Percentiles rank a stretch among this genome's conserved stretches.
phyloP scores from a whole-genome alignment of 1,140 invertebrate species.

The Contarinia nasturtii region DNA sequence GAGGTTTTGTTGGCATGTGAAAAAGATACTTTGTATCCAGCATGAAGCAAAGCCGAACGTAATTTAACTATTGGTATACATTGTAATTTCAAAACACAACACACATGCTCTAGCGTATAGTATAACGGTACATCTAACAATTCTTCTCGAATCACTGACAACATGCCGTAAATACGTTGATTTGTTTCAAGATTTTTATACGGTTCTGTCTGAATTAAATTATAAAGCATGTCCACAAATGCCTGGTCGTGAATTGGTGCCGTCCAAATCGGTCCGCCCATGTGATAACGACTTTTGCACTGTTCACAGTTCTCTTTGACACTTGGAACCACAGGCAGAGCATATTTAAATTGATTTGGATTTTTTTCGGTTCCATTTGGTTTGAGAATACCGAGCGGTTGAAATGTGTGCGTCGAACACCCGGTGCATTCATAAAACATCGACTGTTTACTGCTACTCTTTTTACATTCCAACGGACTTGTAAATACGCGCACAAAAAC shows the following conservation, averaged over 20 bases:
- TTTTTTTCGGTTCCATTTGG: conserved; percentile 32
- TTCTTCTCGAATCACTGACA: conserved; percentile 58
- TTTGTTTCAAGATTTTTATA: conserved; percentile 36
- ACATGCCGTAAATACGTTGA: conserved; percentile 53
- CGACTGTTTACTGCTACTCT: conserved; percentile 62
- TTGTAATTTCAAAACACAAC: conserved; percentile 41
- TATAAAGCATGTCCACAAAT: conserved; percentile 46
- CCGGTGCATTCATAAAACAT: conserved; percentile 77
- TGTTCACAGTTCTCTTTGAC: conserved; percentile 48
- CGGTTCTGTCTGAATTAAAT: conserved; percentile 21
- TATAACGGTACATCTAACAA: conserved; percentile 70
- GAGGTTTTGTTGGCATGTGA: conserved; percentile 79
- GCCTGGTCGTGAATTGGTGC: conserved; percentile 58
- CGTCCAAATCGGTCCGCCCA: conserved; percentile 90
- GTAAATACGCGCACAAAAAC: conserved; percentile 77
- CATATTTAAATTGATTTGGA: conserved; percentile 37
- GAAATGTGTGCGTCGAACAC: conserved; percentile 59
- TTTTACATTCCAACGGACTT: conserved; percentile 67
- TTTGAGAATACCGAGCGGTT: conserved; percentile 50
- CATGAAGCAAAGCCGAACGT: conserved; percentile 80
- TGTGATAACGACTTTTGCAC: conserved; percentile 55
- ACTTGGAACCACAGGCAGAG: conserved; percentile 42
- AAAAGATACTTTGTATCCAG: conserved; percentile 78
- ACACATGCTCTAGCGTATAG: conserved; percentile 49
- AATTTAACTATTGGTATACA: conserved; percentile 41